Conservation (phyloP, 2,113 vertebrate genomes). For the Hystrix cristata region DNA sequence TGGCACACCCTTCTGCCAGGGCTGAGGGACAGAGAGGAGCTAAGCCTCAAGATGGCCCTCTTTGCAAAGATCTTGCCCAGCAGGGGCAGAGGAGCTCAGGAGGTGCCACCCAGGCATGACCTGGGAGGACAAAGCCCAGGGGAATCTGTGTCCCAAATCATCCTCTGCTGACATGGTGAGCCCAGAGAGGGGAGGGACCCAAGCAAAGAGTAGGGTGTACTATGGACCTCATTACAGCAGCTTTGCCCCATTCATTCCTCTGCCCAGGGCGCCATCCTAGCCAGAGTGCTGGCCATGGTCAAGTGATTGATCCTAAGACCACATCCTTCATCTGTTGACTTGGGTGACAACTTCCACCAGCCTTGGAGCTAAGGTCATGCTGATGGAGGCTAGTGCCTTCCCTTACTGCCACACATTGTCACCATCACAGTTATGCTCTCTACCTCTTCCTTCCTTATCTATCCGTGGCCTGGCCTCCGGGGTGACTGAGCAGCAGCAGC, state of each 20-base stretch:
- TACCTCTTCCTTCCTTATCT: too few relatives aligned
- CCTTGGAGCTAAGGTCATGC: background rate
- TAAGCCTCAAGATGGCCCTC: background rate
- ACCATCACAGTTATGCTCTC: accelerated
- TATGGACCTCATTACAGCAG: background rate
- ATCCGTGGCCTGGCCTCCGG: background rate
- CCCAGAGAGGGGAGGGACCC: too few relatives aligned
- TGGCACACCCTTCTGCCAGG: accelerated
- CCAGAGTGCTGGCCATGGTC: background rate
- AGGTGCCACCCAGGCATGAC: too few relatives aligned
- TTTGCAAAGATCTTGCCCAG: background rate
- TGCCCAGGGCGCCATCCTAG: background rate
- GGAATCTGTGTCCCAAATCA: background rate
- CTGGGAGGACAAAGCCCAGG: background rate
- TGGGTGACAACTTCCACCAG: background rate
- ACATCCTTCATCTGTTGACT: background rate
- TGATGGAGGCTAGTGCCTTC: background rate
- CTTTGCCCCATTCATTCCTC: background rate
- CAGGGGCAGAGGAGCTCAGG: too few relatives aligned
- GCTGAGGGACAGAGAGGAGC: background rate
- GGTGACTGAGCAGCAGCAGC: background rate
- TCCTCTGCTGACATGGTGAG: background rate
- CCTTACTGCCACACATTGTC: background rate
- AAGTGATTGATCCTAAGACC: background rate
- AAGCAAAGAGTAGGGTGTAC: background rate